phyloP scores from a whole-genome alignment of 2,797 vertebrate genomes.

The Podargus strigoides region DNA sequence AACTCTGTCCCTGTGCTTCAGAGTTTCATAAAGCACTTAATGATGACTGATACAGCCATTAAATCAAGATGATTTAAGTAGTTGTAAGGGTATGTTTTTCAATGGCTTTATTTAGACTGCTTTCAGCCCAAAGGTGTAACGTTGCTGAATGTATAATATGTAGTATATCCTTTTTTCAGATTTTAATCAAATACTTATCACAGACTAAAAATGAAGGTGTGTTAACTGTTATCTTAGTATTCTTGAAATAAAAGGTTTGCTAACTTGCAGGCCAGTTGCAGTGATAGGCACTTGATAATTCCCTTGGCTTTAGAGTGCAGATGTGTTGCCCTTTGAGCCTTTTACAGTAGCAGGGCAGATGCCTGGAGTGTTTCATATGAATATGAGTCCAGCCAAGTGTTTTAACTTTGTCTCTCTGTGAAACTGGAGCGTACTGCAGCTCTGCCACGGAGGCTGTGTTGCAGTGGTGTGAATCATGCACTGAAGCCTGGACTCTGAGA shows the following conservation, averaged over 20 bases:
- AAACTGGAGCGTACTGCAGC: neutral
- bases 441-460: neutral
- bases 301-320: neutral
- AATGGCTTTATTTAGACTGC: neutral
- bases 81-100: neutral
- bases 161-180: neutral
- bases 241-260: neutral
- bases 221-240: too few relatives aligned
- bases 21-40: neutral
- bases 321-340: neutral
- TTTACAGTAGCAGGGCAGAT: neutral
- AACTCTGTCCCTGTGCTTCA: neutral
- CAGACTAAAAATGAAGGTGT: too few relatives aligned
- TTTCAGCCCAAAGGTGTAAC: neutral
- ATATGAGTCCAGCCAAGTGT: rapidly evolving
- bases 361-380: rapidly evolving
- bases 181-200: too few relatives aligned
- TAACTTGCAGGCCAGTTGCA: neutral
- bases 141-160: neutral
- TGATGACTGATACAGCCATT: neutral
- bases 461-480: neutral
- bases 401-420: neutral
- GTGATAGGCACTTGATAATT: neutral
- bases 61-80: neutral
- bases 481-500: neutral